Base-by-base conservation (phyloP, 2,797 vertebrate genomes). In the Gobionotothen gibberifrons region DNA sequence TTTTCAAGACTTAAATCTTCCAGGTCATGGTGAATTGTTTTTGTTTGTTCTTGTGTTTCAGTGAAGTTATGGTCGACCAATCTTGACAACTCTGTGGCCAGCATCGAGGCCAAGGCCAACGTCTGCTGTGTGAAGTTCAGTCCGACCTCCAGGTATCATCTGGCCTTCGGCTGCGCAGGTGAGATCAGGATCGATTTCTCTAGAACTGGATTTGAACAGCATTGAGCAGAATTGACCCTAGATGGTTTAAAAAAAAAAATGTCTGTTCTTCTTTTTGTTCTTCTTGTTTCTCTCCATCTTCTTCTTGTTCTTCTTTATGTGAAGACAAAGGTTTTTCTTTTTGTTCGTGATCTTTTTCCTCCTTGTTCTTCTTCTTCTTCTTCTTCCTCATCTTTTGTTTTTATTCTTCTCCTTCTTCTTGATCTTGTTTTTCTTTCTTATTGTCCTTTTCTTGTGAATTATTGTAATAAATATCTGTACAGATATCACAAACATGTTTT, bases 111-210 rank as follows among this genome's bases (percentile, higher is more conserved):
- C 57, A 99, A 99, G 90, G 98, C 98, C 57, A 99, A 99, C 0
- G 98, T 99, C 68, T 99, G 98, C 90, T 99, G 98, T 91, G 98
- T 99, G 60, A 99, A 99, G 89, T 99, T 99, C 93, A 99, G 98
- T 79, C 98, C 98, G 0, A 96, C 97, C 26, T 99, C 98, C 69
- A 94, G 98, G 76, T 99, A 99, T 85, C 98, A 99, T 77, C 96
- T 99, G 80, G 98, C 98, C 83, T 99, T 99, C 52, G 98, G 98
- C 81, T 99, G 98, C 91, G 98, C 98, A 95, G 98, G 98, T 99
- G 93, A 81, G 82, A 44, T 16, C 12, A 15, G 15, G 19, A 7
- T 12, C 5, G 14, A 1, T 9, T 6, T 66, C 43, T 65, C 5
- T 9, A 36, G 32, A 36, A 36, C 32, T 36, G 32, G 7, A 36